phyloP scores from a whole-genome alignment of 2,113 vertebrate species.

The Archilochus colubris region DNA sequence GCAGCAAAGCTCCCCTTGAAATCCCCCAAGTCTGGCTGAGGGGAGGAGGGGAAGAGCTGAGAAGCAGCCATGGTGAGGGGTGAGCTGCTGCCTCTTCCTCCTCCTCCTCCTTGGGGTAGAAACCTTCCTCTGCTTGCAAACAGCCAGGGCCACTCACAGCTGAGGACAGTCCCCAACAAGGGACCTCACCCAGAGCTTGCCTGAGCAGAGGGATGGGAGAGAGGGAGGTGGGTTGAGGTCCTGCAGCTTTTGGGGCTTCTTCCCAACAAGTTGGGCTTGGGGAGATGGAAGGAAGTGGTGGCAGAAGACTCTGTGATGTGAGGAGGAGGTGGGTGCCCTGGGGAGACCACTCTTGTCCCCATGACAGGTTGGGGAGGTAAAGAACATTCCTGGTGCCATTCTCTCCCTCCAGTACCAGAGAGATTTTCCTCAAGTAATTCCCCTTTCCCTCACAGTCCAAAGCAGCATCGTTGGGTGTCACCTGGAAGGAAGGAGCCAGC shows the following conservation, averaged over 20 bases:
- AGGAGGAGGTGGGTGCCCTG: not conserved
- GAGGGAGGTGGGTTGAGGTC: not conserved
- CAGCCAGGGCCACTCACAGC: not conserved
- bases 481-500: not conserved
- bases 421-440: not conserved
- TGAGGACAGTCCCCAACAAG: not conserved
- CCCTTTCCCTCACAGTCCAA: not conserved
- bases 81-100: not conserved
- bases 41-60: not conserved
- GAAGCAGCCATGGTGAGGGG: not conserved
- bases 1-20: not conserved
- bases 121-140: not conserved
- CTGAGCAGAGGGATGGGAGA: not conserved
- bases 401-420: not conserved
- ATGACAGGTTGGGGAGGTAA: not conserved
- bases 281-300: not conserved
- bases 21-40: not conserved
- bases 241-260: not conserved
- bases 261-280: rapidly evolving
- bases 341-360: not conserved
- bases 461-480: not conserved
- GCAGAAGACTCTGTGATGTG: not conserved
- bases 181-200: not conserved
- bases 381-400: not conserved
- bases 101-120: not conserved